phyloP scores from a whole-genome alignment of 1,140 invertebrate species.

The Lineus longissimus region DNA sequence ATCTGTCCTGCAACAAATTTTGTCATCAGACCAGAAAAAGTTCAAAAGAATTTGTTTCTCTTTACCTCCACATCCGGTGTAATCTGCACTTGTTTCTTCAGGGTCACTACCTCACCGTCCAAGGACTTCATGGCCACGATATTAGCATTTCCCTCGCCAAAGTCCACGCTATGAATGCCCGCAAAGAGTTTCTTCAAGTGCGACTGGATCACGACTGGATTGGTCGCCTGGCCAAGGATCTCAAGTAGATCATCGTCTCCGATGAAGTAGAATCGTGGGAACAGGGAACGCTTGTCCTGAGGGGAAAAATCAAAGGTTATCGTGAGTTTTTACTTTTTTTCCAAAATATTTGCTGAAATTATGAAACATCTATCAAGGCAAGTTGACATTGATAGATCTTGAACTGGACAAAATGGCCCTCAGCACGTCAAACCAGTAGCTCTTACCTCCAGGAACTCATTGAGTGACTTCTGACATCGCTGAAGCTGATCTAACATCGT shows the following conservation, averaged over 20 bases:
- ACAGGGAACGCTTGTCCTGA: slow-evolving; percentile 87
- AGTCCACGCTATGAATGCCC: slow-evolving; percentile 73
- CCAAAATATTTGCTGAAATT: too few species aligned
- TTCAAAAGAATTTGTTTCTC: too few species aligned
- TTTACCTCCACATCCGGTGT: slow-evolving; percentile 77
- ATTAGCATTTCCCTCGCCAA: slow-evolving; percentile 62
- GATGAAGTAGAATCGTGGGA: slow-evolving; percentile 94
- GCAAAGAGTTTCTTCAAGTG: slow-evolving; percentile 94
- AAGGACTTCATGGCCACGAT: slow-evolving; percentile 75
- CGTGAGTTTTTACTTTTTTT: too few species aligned
- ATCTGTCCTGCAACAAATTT: too few species aligned
- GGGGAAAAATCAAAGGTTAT: slow-evolving; percentile 12
- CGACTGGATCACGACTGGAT: slow-evolving; percentile 80
- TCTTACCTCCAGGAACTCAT: slow-evolving; percentile 85
- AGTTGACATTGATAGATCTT: too few species aligned
- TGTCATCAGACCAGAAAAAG: too few species aligned
- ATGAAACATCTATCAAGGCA: too few species aligned
- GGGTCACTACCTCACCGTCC: slow-evolving; percentile 77
- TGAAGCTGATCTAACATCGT: slow-evolving; percentile 82
- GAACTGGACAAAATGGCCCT: too few species aligned
- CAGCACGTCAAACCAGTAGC: too few species aligned
- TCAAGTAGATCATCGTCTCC: slow-evolving; percentile 95
- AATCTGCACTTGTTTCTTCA: slow-evolving; percentile 73
- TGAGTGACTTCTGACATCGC: slow-evolving; percentile 89
- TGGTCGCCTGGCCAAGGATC: slow-evolving; percentile 80